These are phyloP conservation scores for Meghimatium bilineatum DNA, from an alignment of 2,888 invertebrate species.

Conservation along the genomic window DNA sequence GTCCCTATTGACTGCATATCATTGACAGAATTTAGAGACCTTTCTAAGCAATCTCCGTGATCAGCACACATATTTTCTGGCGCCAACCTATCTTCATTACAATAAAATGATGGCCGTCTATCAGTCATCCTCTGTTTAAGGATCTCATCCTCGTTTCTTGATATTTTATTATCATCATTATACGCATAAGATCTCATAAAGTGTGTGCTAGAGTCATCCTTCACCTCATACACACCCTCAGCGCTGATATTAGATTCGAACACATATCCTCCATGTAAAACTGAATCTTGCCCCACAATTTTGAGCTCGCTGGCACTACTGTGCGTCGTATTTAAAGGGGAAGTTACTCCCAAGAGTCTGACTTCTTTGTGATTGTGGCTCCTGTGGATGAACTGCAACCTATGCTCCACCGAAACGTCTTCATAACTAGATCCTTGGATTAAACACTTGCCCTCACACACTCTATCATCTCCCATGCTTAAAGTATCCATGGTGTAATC, in stretches of 20 bases:
- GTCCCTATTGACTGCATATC: not conserved
- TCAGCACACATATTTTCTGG: not conserved
- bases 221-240: conserved; percentile 1
- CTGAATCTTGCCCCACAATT: not conserved
- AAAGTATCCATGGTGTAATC: conserved; percentile 37
- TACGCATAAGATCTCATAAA: not conserved
- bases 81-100: not conserved
- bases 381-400: not conserved
- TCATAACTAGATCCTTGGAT: not conserved
- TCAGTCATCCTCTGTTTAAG: not conserved
- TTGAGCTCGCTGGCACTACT: not conserved
- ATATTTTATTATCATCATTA: not conserved
- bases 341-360: not conserved
- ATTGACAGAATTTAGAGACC: not conserved
- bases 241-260: not conserved
- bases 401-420: not conserved
- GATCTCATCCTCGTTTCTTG: not conserved
- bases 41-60: not conserved
- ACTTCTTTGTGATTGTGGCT: not conserved
- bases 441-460: not conserved
- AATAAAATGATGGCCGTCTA: not conserved
- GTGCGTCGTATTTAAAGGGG: not conserved
- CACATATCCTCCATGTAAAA: not conserved
- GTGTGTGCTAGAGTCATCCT: not conserved
- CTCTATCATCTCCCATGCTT: conserved; percentile 12